phyloP scores from a whole-genome alignment of 2,113 vertebrate genomes.

The Cercopithecus mona region DNA sequence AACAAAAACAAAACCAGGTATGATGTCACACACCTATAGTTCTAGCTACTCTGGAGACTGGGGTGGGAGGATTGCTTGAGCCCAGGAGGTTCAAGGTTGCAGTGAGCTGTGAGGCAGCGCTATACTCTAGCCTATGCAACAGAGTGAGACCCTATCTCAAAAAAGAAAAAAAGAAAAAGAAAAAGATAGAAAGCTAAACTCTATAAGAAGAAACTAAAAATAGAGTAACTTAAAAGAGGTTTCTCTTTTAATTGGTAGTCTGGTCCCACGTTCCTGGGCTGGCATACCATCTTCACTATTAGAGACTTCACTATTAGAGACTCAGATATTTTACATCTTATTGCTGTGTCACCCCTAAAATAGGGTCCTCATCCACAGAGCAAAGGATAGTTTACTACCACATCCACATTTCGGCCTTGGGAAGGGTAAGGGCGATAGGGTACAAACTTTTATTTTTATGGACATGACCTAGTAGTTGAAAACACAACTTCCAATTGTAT shows the following conservation, averaged over 20 bases:
- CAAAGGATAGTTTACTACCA: neutral
- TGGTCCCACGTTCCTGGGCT: neutral
- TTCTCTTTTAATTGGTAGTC: neutral
- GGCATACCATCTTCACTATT: neutral
- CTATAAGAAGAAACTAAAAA: neutral
- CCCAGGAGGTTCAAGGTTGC: too few relatives aligned
- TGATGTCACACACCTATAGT: too few relatives aligned
- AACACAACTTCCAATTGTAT: neutral
- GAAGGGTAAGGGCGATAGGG: neutral
- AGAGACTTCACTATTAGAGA: neutral
- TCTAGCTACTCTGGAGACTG: too few relatives aligned
- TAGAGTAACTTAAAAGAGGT: neutral
- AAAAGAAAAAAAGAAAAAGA: too few relatives aligned
- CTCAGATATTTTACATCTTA: neutral
- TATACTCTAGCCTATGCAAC: too few relatives aligned
- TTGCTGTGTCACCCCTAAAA: neutral
- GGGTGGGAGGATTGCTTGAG: too few relatives aligned
- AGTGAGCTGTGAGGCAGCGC: too few relatives aligned
- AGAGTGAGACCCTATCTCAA: too few relatives aligned
- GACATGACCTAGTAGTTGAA: neutral
- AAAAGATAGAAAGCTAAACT: neutral
- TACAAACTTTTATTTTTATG: neutral
- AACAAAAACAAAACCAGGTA: too few relatives aligned
- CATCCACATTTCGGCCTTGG: neutral
- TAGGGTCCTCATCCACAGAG: neutral